Conservation (phyloP, 1,140 invertebrate species). For the Aradophagus sp. region DNA sequence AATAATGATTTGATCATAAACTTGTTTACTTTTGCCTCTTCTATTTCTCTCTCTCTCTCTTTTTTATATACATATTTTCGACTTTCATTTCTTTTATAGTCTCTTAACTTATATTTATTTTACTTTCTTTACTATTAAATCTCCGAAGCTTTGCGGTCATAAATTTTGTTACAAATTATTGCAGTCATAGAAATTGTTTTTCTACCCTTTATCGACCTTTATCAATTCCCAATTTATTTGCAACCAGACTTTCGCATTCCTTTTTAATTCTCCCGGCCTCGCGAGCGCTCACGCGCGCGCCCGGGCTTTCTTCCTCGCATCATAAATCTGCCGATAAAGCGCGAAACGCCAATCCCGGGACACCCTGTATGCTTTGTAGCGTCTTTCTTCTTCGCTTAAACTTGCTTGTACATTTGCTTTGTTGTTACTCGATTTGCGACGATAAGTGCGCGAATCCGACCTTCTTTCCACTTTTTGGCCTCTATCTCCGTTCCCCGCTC, state of each 20-base stretch:
- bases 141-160: too few species aligned
- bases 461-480: conserved; percentile 8
- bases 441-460: conserved; percentile 41
- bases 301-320: conserved; percentile 8
- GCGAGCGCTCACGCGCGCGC: neutral
- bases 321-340: conserved; percentile 37
- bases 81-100: too few species aligned
- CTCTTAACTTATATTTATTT: too few species aligned
- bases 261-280: conserved; percentile 26
- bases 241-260: conserved; percentile 2
- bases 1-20: too few species aligned
- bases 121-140: too few species aligned
- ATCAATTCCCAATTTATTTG: too few species aligned
- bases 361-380: conserved; percentile 28
- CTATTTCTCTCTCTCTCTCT: too few species aligned
- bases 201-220: too few species aligned
- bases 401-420: conserved; percentile 54
- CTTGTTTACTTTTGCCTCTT: too few species aligned
- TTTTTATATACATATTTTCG: too few species aligned
- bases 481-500: conserved; percentile 7
- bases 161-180: too few species aligned
- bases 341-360: conserved; percentile 29
- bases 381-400: conserved; percentile 42
- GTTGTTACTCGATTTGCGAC: conserved; percentile 49
- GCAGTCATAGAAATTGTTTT: too few species aligned